A percentile compares a stretch with the other conserved stretches of the same genome.
Conservation (phyloP, 1,140 invertebrate species). For the Caenorhabditis briggsae region DNA sequence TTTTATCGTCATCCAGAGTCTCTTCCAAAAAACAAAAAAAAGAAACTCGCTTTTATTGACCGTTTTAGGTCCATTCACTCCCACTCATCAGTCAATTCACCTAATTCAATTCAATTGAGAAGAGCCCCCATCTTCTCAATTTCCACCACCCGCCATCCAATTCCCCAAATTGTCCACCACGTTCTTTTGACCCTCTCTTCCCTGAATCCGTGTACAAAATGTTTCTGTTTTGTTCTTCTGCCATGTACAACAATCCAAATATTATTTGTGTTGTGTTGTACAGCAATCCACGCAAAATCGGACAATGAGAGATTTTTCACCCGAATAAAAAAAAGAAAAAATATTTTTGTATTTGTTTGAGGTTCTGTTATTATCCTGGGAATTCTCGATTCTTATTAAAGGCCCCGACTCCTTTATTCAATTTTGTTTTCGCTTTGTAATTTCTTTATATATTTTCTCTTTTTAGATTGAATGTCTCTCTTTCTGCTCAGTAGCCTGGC, state of each 20-base stretch:
- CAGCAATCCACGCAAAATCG: no score
- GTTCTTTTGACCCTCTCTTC: no score
- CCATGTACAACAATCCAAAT: not conserved
- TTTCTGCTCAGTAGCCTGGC: not conserved
- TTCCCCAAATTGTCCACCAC: no score
- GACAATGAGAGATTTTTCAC: no score
- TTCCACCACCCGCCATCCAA: not conserved
- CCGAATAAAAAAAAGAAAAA: no score
- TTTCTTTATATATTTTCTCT: not conserved
- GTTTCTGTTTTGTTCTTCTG: not conserved
- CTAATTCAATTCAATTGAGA: constrained; percentile 36
- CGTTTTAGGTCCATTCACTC: not conserved
- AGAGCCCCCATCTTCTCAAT: not conserved
- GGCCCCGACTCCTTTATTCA: no score
- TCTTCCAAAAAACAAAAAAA: not conserved
- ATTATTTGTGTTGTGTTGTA: no score
- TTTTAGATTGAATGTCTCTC: constrained; percentile 8
- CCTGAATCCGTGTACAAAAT: not conserved
- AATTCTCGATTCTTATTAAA: no score
- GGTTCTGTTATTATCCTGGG: no score
- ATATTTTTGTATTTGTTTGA: no score
- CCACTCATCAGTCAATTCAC: not conserved
- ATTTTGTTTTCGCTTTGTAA: not conserved
- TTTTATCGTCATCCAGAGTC: constrained; percentile 1
- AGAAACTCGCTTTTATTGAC: not conserved